These are phyloP conservation scores for Thunnus albacares DNA, from an alignment of 2,797 vertebrate genomes.

Conservation along the genomic window DNA sequence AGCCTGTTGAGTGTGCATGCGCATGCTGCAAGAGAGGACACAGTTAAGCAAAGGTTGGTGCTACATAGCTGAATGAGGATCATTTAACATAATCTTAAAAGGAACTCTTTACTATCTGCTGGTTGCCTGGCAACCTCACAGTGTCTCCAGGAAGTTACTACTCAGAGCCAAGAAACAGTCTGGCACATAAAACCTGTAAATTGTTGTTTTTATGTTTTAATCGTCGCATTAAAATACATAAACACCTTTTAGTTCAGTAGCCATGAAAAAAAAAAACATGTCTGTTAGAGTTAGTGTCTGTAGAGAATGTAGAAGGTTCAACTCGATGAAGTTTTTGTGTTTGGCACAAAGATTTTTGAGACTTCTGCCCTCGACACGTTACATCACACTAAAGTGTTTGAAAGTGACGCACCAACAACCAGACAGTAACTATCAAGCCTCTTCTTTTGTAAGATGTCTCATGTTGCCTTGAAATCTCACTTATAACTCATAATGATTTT, in stretches of 20 bases:
- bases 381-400: neutral
- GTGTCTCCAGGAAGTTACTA: neutral
- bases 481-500: neutral
- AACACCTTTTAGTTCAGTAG: too few species aligned
- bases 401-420: too few species aligned
- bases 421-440: too few species aligned
- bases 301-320: too few species aligned
- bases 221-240: too few species aligned
- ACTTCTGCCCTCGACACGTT: neutral
- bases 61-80: too few species aligned
- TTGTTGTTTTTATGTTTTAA: neutral
- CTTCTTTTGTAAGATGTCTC: neutral
- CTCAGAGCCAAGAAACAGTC: neutral
- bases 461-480: neutral
- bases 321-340: too few species aligned
- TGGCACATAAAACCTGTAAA: neutral
- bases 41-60: neutral
- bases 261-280: too few species aligned
- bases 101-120: neutral
- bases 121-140: too few species aligned
- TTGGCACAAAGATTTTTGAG: too few species aligned
- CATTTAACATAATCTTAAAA: neutral
- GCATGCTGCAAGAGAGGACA: slow-evolving; percentile 88
- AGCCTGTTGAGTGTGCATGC: slow-evolving; percentile 95
- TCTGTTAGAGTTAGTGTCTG: too few species aligned